Base-by-base conservation (phyloP, 2,888 invertebrate species). In the Barypeithes pellucidus region DNA sequence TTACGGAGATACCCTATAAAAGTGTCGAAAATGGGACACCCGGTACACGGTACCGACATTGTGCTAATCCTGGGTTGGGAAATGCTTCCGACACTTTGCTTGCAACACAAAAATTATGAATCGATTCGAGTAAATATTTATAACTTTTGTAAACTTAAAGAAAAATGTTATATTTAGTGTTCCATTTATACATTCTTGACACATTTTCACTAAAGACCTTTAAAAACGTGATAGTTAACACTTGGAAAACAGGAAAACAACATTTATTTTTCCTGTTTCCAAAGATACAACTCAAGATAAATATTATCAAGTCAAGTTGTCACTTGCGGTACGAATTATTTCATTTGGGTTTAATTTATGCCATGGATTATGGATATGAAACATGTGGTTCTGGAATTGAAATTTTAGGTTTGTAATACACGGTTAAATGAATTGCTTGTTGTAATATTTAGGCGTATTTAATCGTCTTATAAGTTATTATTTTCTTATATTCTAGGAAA, bases 201-300 rank as follows among this genome's bases (percentile, higher is more conserved):
- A 41, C 14, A 5, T 14, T n/a, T 41, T 14, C 2, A n/a, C 2
- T 16, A 3, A 16, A 14, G 8, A 45, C 14, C 8, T n/a, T 45
- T 14, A 16, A 45, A 43, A 45, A 45, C 43, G 16, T 16, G 14
- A 3, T 45, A 45, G 5, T 45, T 45, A 16, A 45, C 16, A 16
- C 43, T 8, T 16, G 8, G 7, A 8, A 45, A 16, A 41, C 41
- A 3, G 29, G 8, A 2, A 39, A 39, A n/a, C 43, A 45, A 3
- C 16, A n/a, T 45, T 16, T 45, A 14, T 45, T 16, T 45, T 45
- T 45, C 43, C 43, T 45, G 43, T 16, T 45, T 45, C 18, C 22
- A 18, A 47, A 47, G 18, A 18, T 9, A 7, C 16, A 47, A 47
- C 18, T 18, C 9, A 14, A 20, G 2, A 47, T 18, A 47, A 47